Conservation (phyloP, 2,113 vertebrate genomes). For the Aegithalos caudatus region DNA sequence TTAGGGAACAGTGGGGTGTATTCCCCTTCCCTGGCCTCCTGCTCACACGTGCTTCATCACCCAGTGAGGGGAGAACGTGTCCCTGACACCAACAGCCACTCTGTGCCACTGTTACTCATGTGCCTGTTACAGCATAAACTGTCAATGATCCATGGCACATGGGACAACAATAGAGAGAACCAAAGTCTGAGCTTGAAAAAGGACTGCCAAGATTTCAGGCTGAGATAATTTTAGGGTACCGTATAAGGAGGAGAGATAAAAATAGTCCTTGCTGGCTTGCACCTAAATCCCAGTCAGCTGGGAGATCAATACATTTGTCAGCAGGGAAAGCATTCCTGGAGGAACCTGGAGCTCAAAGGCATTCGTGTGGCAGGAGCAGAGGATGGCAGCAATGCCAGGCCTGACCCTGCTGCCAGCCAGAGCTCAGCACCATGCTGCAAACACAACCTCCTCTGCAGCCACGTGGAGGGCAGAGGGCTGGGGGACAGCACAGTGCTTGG, state of each 20-base stretch:
- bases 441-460: background rate
- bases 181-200: background rate
- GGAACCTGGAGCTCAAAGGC: background rate
- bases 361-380: background rate
- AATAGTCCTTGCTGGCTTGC: constrained; percentile 35
- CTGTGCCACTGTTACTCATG: background rate
- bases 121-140: background rate
- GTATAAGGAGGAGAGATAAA: constrained; percentile 67
- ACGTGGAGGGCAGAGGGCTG: background rate
- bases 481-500: background rate
- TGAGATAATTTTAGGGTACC: constrained; percentile 42
- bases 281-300: background rate
- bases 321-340: background rate
- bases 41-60: background rate
- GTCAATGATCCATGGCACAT: background rate
- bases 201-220: constrained; percentile 32
- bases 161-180: background rate
- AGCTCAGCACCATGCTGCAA: background rate
- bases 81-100: background rate
- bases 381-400: background rate
- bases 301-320: constrained; percentile 26
- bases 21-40: background rate
- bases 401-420: background rate
- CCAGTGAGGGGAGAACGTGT: background rate
- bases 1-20: background rate